Percentiles rank a stretch among this genome's conserved stretches.
phyloP scores from a whole-genome alignment of 2,797 vertebrate genomes.

The Microctenopoma stevenorrisi region DNA sequence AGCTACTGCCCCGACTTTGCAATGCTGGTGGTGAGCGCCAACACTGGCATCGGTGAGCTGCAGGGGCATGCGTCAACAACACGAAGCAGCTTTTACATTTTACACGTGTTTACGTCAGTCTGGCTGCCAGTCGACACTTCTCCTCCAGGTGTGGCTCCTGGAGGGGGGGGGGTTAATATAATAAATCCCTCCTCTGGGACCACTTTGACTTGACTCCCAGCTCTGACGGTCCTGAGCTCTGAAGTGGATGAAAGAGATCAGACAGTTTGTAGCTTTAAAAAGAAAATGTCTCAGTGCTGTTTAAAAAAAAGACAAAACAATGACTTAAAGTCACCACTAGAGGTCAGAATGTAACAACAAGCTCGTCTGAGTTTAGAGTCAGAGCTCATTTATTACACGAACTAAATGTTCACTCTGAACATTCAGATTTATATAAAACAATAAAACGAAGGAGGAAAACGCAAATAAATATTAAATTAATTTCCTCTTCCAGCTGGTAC shows the following conservation, averaged over 20 bases:
- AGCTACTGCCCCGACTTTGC: slow-evolving; percentile 98
- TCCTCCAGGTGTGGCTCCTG: too few species aligned
- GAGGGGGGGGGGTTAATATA: too few species aligned
- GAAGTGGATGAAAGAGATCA: too few species aligned
- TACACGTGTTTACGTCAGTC: too few species aligned
- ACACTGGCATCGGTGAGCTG: slow-evolving; percentile 94
- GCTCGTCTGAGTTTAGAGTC: background rate
- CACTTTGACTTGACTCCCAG: too few species aligned
- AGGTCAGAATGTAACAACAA: background rate
- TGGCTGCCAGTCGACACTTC: too few species aligned
- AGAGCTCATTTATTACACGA: background rate
- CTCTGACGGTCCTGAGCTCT: too few species aligned
- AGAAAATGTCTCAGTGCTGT: background rate
- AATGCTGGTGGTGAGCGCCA: slow-evolving; percentile 96
- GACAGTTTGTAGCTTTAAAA: too few species aligned
- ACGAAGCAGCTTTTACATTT: background rate
- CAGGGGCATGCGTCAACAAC: background rate
- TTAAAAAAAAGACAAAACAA: background rate
- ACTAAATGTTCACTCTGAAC: background rate
- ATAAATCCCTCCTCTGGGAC: too few species aligned
- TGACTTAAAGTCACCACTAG: background rate
- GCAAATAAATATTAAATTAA: background rate
- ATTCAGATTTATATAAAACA: too few species aligned
- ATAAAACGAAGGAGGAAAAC: too few species aligned
- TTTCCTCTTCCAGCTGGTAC: slow-evolving; percentile 87